Evolutionary conservation across 2,797 vertebrate species (phyloP), one percentile per base, ranked within the genome.

Genomic region (Psittacula echo): DNA sequence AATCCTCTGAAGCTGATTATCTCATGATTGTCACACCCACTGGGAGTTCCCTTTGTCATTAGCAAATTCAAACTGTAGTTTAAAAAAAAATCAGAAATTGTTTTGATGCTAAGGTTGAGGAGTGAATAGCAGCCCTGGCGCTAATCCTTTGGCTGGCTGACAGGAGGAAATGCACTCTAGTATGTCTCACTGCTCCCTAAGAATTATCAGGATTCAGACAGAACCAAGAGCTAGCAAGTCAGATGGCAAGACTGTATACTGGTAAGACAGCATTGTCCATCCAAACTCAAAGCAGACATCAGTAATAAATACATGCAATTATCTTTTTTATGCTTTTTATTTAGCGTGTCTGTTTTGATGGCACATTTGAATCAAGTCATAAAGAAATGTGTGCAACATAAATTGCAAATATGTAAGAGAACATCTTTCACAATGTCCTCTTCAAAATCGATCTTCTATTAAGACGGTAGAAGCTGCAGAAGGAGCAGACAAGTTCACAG

Each of bases 1-100:
- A 96, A 97, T 95, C 96, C 94, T 94, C 96, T 85, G 95, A 97
- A 96, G 95, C 96, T 96, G 95, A 97, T 97, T 96, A 95, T 95
- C 91, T 95, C 90, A 93, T 96, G 96, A 97, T 97, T 97, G 96
- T 95, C 96, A 96, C 95, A 93, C 95, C 94, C 96, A 96, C 75
- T 65, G 92, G 94, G 95, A 96, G 81, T 89, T 96, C 81, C 95
- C 86, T 96, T 95, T 96, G 95, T 95, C 86, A 95, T 94, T 93
- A 94, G 74, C 67, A 94, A 95, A 96, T 93, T 89, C 93, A 90
- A 80, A 95, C 26, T 7, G 4, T 64, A 95, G 74, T 77, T 87
- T 2, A 10, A 87, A 89, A 94, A 71, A 47, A 20, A 8, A 71
- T 13, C 8, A 34, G 54, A 83, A 87, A 23, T 11, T 85, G 54